Percentiles rank a stretch among this genome's conserved stretches.
Conservation (phyloP, 2,797 vertebrate species). For the Megalops cyprinoides region DNA sequence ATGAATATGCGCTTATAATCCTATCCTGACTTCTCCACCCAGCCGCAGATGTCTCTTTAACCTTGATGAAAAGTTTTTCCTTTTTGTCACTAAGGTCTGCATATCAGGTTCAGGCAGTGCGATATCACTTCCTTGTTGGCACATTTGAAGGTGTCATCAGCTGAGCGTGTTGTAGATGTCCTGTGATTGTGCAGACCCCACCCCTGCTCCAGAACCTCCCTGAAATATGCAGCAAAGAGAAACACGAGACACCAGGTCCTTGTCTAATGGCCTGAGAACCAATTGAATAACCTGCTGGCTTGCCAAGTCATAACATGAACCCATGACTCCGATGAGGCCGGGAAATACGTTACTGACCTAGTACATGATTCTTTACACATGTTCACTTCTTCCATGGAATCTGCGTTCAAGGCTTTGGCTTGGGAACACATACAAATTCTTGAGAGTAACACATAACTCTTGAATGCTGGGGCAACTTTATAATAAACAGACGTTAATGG, state of each 20-base stretch:
- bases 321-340: conserved; percentile 4
- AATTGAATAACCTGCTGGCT: conserved; percentile 8
- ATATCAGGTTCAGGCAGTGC: background rate
- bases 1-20: background rate
- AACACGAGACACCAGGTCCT: background rate
- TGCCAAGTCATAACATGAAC: conserved; percentile 19
- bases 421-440: background rate
- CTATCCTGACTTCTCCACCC: background rate
- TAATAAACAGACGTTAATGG: background rate
- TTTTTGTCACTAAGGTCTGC: background rate
- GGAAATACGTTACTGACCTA: background rate
- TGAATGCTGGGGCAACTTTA: background rate
- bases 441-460: background rate
- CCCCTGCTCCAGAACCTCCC: background rate
- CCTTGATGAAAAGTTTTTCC: background rate
- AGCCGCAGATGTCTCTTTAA: background rate
- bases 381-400: background rate
- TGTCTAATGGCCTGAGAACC: conserved; percentile 11
- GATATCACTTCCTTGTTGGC: background rate
- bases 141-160: background rate
- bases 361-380: conserved; percentile 7
- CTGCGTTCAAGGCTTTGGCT: background rate
- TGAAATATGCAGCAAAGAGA: background rate
- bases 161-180: background rate
- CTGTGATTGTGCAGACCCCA: background rate